Base-by-base conservation (phyloP, 2,113 vertebrate species). In the Pelusios castaneus region DNA sequence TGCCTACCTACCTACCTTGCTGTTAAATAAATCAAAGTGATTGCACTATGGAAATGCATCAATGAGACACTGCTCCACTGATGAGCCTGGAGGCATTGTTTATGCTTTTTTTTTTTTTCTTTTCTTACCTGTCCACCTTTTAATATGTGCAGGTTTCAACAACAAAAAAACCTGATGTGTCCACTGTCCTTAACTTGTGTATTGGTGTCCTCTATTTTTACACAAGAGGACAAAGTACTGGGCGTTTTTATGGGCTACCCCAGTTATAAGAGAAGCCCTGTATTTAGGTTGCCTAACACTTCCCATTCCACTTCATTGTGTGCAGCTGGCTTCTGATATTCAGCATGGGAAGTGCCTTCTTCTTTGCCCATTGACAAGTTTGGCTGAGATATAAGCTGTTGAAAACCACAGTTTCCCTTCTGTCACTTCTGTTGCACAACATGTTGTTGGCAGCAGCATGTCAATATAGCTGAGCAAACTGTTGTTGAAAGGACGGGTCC, bases 341-440 rank as follows among this genome's bases (percentile, higher is more conserved):
- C 45, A 76, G 47, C 41, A 76, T 70, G 73, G 47, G 49, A 52
- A 76, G 1, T 2, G 9, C 5, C 58, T 6, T 52, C n/a, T 91
- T 83, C 84, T 91, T 91, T 87, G 47, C 75, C 80, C 29, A 67
- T 56, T 90, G 80, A 87, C 82, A 81, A 0, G 70, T 29, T 89
- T 11, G 1, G 38, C 55, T 89, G 43, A 49, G 79, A 49, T 81
- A 4, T 34, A 47, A 2, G 34, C 34, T 16, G 70, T 25, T 87
- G 83, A 84, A 86, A 80, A 82, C 84, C 21, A 87, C 34, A 47
- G 85, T 80, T 83, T 94, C 43, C 16, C 91, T 89, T 90, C 41
- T 78, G 16, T 49, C 88, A 79, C 55, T 80, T 31, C 10, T 67
- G 91, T 94, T 81, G 10, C 60, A 27, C 17, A 75, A 49, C 47